Conservation (phyloP, 2,888 invertebrate species). For the Amiota minor region DNA sequence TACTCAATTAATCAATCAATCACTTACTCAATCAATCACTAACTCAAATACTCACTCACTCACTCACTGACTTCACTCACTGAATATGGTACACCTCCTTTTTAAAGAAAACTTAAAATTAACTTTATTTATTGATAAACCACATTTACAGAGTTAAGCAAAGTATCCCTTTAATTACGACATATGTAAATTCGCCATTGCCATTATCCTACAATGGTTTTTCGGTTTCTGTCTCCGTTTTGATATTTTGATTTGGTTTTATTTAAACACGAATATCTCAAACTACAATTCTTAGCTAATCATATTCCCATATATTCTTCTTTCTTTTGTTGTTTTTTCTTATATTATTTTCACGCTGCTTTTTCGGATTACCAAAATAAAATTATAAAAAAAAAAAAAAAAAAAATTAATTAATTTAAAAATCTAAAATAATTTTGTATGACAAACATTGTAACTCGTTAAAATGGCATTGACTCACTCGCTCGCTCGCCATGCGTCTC, state of each 20-base stretch:
- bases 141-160: slow-evolving; percentile 24
- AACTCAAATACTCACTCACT: neutral
- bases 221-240: too few relatives aligned
- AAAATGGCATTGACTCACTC: slow-evolving; percentile 37
- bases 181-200: neutral
- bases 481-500: slow-evolving; percentile 32
- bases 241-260: too few relatives aligned
- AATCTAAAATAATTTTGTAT: neutral
- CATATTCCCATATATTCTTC: slow-evolving; percentile 65
- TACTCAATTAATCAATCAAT: neutral
- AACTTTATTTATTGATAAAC: slow-evolving; percentile 31
- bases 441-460: neutral
- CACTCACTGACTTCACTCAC: neutral
- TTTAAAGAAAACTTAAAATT: too few relatives aligned
- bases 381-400: slow-evolving; percentile 30
- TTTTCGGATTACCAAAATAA: slow-evolving; percentile 70
- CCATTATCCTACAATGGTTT: too few relatives aligned
- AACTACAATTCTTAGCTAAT: slow-evolving; percentile 57
- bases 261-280: too few relatives aligned
- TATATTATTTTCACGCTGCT: slow-evolving; percentile 74
- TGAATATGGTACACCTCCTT: too few relatives aligned
- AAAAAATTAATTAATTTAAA: slow-evolving; percentile 8
- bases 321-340: slow-evolving; percentile 68
- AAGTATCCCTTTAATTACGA: neutral
- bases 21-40: neutral